These are phyloP conservation scores for Pararge aegeria DNA, from an alignment of 1,140 invertebrate genomes.

Conservation along the genomic window DNA sequence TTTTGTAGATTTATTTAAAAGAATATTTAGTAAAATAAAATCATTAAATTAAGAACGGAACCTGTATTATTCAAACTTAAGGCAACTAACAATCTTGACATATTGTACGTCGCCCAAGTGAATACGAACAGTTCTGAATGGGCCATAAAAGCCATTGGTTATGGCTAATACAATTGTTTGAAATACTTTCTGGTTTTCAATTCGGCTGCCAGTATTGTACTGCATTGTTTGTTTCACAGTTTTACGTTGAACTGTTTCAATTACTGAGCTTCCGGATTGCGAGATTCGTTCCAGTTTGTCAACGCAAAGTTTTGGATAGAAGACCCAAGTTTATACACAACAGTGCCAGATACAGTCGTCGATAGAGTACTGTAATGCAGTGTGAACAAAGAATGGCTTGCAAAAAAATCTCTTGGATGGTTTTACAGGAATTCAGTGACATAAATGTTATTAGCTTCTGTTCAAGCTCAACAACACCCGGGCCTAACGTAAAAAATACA, in stretches of 20 bases:
- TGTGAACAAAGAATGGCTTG: constrained; percentile 15
- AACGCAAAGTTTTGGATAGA: constrained; percentile 29
- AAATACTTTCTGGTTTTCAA: constrained; percentile 50
- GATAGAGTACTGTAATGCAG: constrained; percentile 7
- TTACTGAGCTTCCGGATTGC: constrained; percentile 52
- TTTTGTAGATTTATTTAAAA: too few relatives aligned
- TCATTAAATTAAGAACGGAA: not conserved
- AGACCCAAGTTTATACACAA: constrained; percentile 23
- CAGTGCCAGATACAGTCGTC: constrained; percentile 19
- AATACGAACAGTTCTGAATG: constrained; percentile 37
- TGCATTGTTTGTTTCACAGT: constrained; percentile 45
- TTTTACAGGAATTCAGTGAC: not conserved
- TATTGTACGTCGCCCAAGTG: constrained; percentile 18
- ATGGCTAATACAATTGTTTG: constrained; percentile 51
- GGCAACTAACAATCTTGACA: not conserved
- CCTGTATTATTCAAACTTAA: not conserved
- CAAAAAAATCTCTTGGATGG: not conserved
- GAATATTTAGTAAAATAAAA: too few relatives aligned
- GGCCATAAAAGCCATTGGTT: constrained; percentile 47
- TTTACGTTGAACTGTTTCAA: constrained; percentile 47
- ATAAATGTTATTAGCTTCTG: not conserved
- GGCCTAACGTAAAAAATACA: not conserved
- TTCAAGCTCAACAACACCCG: not conserved
- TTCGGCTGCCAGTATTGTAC: constrained; percentile 48
- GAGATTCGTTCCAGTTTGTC: constrained; percentile 40